Conservation (phyloP, 2,888 invertebrate species). For the Eristalis intricaria region DNA sequence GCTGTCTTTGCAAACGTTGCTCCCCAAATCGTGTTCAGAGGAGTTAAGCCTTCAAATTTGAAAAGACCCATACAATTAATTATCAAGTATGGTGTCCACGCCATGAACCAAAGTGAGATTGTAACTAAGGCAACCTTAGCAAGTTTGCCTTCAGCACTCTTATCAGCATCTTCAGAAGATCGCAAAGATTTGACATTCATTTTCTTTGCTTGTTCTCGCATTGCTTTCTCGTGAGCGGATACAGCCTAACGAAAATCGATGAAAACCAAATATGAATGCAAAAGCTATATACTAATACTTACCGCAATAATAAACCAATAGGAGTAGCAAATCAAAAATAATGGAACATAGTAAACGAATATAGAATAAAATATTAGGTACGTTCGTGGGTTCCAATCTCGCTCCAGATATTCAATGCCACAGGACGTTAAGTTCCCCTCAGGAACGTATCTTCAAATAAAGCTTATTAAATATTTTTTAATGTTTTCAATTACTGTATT, state of each 20-base stretch:
- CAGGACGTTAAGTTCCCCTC: slow-evolving; percentile 97
- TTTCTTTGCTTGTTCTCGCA: slow-evolving; percentile 95
- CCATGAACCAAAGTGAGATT: slow-evolving; percentile 94
- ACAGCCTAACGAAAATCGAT: slow-evolving; percentile 84
- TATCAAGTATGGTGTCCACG: slow-evolving; percentile 94
- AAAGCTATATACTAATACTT: slow-evolving; percentile 73
- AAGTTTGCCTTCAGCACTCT: slow-evolving; percentile 92
- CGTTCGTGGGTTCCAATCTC: slow-evolving; percentile 88
- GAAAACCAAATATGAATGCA: too few relatives aligned
- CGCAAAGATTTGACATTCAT: slow-evolving; percentile 95
- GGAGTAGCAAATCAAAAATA: slow-evolving; percentile 91
- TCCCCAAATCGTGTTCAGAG: slow-evolving; percentile 93
- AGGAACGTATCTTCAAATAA: slow-evolving; percentile 89
- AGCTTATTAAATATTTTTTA: neutral
- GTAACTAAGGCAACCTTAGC: slow-evolving; percentile 96
- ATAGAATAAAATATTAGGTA: slow-evolving; percentile 91
- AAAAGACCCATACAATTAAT: slow-evolving; percentile 92
- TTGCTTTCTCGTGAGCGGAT: slow-evolving; percentile 90
- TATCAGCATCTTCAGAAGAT: slow-evolving; percentile 88
- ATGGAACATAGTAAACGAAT: slow-evolving; percentile 89
- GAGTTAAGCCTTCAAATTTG: slow-evolving; percentile 87
- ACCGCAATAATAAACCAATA: slow-evolving; percentile 94
- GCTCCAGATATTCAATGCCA: slow-evolving; percentile 92
- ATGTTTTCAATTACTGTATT: neutral
- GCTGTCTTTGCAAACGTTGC: slow-evolving; percentile 96